phyloP scores from a whole-genome alignment of 2,888 invertebrate species.

The Schizaphis graminum region DNA sequence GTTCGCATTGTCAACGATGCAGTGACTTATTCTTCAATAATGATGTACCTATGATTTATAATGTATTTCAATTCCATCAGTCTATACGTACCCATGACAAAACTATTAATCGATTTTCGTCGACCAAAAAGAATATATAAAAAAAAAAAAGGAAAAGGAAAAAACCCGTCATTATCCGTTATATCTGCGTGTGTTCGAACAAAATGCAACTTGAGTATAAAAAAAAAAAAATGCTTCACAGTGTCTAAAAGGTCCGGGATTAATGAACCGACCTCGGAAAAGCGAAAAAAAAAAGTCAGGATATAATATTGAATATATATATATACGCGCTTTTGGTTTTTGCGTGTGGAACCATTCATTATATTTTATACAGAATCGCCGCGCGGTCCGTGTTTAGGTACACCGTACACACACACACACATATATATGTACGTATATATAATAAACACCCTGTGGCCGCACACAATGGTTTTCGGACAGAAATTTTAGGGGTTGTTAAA shows the following conservation, averaged over 20 bases:
- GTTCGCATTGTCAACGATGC: background rate
- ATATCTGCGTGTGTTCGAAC: conserved; percentile 37
- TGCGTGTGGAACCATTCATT: conserved; percentile 45
- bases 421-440: background rate
- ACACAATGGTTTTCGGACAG: conserved; percentile 38
- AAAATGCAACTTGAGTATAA: conserved; percentile 52
- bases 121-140: background rate
- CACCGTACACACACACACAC: too few relatives aligned
- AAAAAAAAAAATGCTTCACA: background rate
- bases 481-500: conserved; percentile 28
- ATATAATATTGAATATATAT: conserved; percentile 10
- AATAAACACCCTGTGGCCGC: conserved; percentile 10
- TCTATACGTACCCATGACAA: background rate
- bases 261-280: conserved; percentile 48
- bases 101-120: conserved; percentile 36
- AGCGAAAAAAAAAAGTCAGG: conserved; percentile 33
- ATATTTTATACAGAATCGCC: conserved; percentile 49
- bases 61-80: background rate
- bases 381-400: background rate
- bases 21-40: background rate
- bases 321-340: conserved; percentile 16
- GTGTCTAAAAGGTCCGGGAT: conserved; percentile 51
- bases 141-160: background rate
- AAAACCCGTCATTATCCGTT: conserved; percentile 22
- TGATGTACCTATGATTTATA: background rate